Evolutionary conservation across 2,113 vertebrate species (phyloP).

Genomic region (Ptychochromis oligacanthus): DNA sequence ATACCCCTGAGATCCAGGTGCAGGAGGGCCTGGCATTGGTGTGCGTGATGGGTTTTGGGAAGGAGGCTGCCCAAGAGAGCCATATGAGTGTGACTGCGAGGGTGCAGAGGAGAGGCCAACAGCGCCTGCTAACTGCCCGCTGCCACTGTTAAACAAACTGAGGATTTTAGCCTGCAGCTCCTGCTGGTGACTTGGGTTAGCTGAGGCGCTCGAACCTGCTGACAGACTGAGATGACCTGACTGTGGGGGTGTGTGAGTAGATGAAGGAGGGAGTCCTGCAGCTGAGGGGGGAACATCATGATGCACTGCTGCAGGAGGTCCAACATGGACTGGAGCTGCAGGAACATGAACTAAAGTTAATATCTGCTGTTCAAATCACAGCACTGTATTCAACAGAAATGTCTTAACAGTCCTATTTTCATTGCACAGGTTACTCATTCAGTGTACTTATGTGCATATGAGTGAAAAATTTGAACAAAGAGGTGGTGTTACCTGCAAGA

Average conservation of each 20-base stretch:
- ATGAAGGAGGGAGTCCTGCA: constrained; percentile 27
- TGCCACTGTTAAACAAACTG: constrained; percentile 93
- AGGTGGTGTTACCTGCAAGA: constrained; percentile 79
- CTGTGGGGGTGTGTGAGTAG: constrained; percentile 27
- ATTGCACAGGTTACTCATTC: not conserved
- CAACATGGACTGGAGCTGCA: constrained; percentile 46
- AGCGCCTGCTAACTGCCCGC: not conserved
- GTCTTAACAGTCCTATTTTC: not conserved
- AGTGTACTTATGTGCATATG: not conserved
- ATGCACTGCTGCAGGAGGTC: constrained; percentile 27
- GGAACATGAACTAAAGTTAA: not conserved
- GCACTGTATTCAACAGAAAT: not conserved
- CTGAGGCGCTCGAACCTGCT: constrained; percentile 48
- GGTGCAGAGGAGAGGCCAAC: not conserved
- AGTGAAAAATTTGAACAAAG: not conserved
- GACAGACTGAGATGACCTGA: constrained; percentile 58
- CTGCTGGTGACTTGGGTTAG: constrained; percentile 85
- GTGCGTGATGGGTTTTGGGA: constrained; percentile 76
- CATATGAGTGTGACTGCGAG: constrained; percentile 80
- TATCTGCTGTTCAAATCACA: not conserved
- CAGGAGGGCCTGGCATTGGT: constrained; percentile 64
- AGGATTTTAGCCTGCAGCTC: constrained; percentile 98
- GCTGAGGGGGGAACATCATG: constrained; percentile 9
- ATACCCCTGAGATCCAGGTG: constrained; percentile 70
- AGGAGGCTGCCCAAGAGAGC: constrained; percentile 63